Base-by-base conservation (phyloP, 2,113 vertebrate species). In the Thalassarche chlororhynchos region DNA sequence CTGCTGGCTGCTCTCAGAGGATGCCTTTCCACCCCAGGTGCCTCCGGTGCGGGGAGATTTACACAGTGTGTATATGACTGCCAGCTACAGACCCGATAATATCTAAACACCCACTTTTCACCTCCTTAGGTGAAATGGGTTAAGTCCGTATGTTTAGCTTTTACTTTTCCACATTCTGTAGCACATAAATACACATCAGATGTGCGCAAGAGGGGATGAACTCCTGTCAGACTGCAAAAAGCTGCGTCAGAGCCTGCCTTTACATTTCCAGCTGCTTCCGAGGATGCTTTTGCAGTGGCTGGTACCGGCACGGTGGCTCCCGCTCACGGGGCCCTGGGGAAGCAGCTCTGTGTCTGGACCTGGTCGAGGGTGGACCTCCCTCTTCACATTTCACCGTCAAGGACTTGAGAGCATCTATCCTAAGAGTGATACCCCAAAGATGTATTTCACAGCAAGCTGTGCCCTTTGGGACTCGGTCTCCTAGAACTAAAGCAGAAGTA, bases 91-190 rank as follows among this genome's bases (percentile, higher is more conserved):
- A 85, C 69, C 42, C 14, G 77, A 74, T 87, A 96, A 96, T 92
- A 76, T 10, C 86, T 75, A 58, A 95, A 95, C 94, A 97, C 84
- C 70, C 38, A 92, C 87, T 98, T 97, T 92, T 95, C 95, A 97
- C 85, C 88, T 97, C 92, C 91, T 92, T 78, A 92, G 89, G 71
- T 76, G 54, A 85, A 93, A 69, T 54, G 49, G 54, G 40, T 71
- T 71, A 90, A 83, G 40, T 71, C 93, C 47, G 2, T 75, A 80
- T 80, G 61, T 72, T 93, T 49, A 68, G 23, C 55, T 95, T 88
- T 94, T 79, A 84, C 78, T 93, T 90, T 76, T 87, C 58, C 75
- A 47, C 61, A 55, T 91, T 74, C 62, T 77, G 28, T 58, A 88
- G 82, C 23, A 17, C 68, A 25, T 80, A 90, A 96, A 97, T 90